Percentiles rank a stretch among this genome's conserved stretches.
phyloP scores from a whole-genome alignment of 2,113 vertebrate species.

The Apodemus sylvaticus region DNA sequence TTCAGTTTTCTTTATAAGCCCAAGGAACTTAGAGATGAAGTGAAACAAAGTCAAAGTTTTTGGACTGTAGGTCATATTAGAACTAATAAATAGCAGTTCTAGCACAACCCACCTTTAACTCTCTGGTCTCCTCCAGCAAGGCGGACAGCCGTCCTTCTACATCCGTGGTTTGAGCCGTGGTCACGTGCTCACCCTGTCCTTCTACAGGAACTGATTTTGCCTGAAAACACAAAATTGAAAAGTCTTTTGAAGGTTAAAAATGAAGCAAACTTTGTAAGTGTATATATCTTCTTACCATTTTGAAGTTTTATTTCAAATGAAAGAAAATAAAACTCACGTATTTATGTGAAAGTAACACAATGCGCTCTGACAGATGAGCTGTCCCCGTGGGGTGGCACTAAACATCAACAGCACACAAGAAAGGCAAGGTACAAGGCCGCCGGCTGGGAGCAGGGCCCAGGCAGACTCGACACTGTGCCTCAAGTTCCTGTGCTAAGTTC shows the following conservation, averaged over 20 bases:
- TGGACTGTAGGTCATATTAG: background rate
- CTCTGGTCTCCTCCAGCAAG: slow-evolving; percentile 87
- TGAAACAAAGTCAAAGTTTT: background rate
- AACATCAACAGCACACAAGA: background rate
- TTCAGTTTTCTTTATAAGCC: slow-evolving; percentile 31
- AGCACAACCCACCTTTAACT: slow-evolving; percentile 89
- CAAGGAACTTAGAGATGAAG: background rate
- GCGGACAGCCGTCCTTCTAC: slow-evolving; percentile 86
- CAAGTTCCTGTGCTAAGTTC: background rate
- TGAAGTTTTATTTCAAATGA: slow-evolving; percentile 20
- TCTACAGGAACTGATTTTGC: slow-evolving; percentile 52
- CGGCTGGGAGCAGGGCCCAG: background rate
- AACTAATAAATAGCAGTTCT: background rate
- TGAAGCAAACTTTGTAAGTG: background rate
- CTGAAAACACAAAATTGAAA: slow-evolving; percentile 78
- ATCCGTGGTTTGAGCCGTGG: slow-evolving; percentile 80
- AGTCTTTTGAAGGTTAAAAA: slow-evolving; percentile 6
- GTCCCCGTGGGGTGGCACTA: too few relatives aligned
- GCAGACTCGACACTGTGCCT: background rate
- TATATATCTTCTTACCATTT: slow-evolving; percentile 7
- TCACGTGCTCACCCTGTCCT: slow-evolving; percentile 65
- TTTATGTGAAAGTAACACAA: background rate
- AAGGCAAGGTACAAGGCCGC: background rate
- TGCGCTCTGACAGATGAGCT: background rate
- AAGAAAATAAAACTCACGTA: background rate